These are phyloP conservation scores for Riptortus pedestris DNA, from an alignment of 1,140 invertebrate genomes.

Conservation along the genomic window DNA sequence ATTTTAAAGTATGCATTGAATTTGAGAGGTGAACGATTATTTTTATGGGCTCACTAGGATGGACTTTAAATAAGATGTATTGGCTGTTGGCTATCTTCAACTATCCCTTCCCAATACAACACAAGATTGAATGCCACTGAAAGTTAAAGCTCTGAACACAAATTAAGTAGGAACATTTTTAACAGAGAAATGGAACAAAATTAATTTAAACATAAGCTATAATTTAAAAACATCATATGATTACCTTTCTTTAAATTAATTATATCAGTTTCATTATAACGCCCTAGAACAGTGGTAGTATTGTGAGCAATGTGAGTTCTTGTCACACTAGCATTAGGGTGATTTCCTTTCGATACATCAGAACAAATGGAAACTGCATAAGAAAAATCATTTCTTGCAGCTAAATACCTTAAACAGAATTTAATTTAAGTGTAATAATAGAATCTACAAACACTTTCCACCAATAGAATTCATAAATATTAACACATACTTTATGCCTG, in stretches of 20 bases:
- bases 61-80: too few relatives aligned
- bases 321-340: constrained; percentile 10
- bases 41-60: too few relatives aligned
- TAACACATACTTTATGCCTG: neutral
- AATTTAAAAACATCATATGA: too few relatives aligned
- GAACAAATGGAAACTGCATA: constrained; percentile 6
- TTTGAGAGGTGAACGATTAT: too few relatives aligned
- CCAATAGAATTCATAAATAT: neutral
- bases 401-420: neutral
- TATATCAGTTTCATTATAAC: constrained; percentile 8
- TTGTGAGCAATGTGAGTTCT: neutral
- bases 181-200: too few relatives aligned
- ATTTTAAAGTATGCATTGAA: too few relatives aligned
- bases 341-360: constrained; percentile 8
- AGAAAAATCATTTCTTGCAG: neutral
- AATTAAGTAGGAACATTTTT: too few relatives aligned
- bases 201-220: too few relatives aligned
- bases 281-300: constrained; percentile 2
- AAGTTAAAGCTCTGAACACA: too few relatives aligned
- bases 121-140: too few relatives aligned
- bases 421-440: neutral
- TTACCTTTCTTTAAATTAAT: neutral
- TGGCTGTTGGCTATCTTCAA: too few relatives aligned
- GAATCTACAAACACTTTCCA: neutral
- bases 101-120: too few relatives aligned